Evolutionary conservation across 2,797 vertebrate species (phyloP).

Genomic region (Lithobates sylvaticus): DNA sequence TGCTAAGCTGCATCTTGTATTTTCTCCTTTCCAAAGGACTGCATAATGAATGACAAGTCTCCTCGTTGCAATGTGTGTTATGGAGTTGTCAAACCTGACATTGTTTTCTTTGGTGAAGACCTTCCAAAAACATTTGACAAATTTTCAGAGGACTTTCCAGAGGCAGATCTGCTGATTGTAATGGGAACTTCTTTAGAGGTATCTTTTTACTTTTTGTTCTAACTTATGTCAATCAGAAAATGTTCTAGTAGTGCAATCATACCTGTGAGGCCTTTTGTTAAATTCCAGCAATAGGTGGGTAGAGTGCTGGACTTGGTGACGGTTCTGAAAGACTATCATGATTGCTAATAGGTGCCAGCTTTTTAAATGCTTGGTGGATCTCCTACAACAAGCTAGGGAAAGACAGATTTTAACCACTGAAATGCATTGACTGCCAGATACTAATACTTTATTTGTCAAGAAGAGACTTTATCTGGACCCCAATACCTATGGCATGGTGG

Average conservation of each 20-base stretch:
- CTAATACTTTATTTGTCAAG: no score
- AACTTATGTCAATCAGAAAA: neutral
- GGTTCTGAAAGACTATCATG: no score
- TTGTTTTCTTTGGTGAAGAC: conserved; percentile 94
- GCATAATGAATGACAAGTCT: conserved; percentile 82
- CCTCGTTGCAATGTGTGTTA: conserved; percentile 85
- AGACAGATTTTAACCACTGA: no score
- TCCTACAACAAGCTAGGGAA: no score
- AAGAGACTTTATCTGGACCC: no score
- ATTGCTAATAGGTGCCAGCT: no score
- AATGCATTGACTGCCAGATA: no score
- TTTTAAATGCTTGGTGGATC: no score
- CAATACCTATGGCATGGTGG: no score
- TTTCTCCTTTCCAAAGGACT: conserved; percentile 74
- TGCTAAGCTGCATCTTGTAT: neutral
- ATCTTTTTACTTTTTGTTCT: neutral
- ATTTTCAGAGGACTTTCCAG: conserved; percentile 87
- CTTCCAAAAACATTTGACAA: conserved; percentile 87
- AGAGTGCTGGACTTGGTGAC: neutral
- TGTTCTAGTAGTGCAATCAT: neutral
- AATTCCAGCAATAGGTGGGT: no score
- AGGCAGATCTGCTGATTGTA: conserved; percentile 90
- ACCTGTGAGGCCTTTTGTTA: no score
- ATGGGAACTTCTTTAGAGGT: conserved; percentile 97
- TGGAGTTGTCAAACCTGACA: conserved; percentile 90